Evolutionary conservation across 1,140 invertebrate species (phyloP).

Genomic region (Drosophila seguyi): DNA sequence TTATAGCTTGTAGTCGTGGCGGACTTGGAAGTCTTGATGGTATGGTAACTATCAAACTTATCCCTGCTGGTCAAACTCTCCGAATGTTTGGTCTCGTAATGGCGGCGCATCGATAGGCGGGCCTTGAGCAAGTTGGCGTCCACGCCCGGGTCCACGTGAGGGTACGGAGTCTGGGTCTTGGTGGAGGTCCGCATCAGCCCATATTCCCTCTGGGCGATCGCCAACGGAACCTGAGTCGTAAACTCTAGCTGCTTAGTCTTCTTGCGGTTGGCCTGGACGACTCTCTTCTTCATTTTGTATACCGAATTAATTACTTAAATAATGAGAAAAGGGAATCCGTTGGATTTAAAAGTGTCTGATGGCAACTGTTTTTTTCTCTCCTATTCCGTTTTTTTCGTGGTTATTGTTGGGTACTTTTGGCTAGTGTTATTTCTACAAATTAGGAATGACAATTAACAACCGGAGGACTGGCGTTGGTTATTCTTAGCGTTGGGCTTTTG

Average conservation of each 20-base stretch:
- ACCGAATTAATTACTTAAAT: background rate
- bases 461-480: background rate
- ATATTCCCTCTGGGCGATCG: slow-evolving; percentile 24
- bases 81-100: background rate
- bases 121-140: slow-evolving; percentile 17
- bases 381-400: background rate
- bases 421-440: background rate
- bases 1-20: background rate
- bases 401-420: too few relatives aligned
- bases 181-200: slow-evolving; percentile 33
- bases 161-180: slow-evolving; percentile 49
- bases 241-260: background rate
- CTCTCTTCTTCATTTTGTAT: background rate
- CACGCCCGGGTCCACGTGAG: slow-evolving; percentile 5
- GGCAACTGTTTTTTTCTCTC: background rate
- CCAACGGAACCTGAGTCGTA: background rate
- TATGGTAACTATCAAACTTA: background rate
- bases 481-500: background rate
- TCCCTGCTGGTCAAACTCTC: background rate
- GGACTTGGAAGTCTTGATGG: background rate
- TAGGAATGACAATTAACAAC: background rate
- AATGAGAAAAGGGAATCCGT: background rate
- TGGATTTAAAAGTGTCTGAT: background rate
- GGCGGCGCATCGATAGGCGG: slow-evolving; percentile 20
- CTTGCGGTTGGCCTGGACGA: background rate